A percentile compares a stretch with the other conserved stretches of the same genome.
Conservation (phyloP, 2,113 vertebrate genomes). For the Carlito syrichta region DNA sequence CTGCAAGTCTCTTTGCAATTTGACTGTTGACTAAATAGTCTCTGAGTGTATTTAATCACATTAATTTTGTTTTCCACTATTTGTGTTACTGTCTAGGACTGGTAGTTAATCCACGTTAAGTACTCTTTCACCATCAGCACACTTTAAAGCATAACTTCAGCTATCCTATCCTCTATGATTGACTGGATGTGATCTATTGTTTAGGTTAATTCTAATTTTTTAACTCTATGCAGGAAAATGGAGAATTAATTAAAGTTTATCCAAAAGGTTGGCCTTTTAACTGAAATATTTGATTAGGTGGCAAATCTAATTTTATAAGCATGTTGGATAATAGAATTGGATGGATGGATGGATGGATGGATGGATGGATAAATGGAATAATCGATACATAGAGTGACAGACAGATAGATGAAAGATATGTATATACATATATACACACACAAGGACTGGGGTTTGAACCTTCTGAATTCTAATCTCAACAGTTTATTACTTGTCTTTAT, state of each 20-base stretch:
- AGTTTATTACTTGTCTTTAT: neutral
- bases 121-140: neutral
- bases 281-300: neutral
- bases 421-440: neutral
- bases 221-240: slow-evolving; percentile 34
- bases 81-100: slow-evolving; percentile 57
- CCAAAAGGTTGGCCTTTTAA: neutral
- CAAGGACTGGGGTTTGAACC: neutral
- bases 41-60: slow-evolving; percentile 58
- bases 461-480: neutral
- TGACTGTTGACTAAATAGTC: slow-evolving; percentile 67
- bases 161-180: neutral
- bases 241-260: slow-evolving; percentile 30
- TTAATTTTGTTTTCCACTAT: slow-evolving; percentile 74
- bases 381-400: neutral
- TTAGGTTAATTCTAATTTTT: slow-evolving; percentile 10
- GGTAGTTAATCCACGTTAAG: slow-evolving; percentile 57
- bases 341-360: neutral
- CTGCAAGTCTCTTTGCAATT: slow-evolving; percentile 63
- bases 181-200: neutral
- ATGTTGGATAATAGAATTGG: neutral
- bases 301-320: slow-evolving; percentile 9
- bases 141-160: slow-evolving; percentile 16
- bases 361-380: neutral
- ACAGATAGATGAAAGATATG: neutral